Evolutionary conservation across 1,140 invertebrate species (phyloP), one percentile per base, ranked within the genome.

Genomic region (Drosophila prosaltans): DNA sequence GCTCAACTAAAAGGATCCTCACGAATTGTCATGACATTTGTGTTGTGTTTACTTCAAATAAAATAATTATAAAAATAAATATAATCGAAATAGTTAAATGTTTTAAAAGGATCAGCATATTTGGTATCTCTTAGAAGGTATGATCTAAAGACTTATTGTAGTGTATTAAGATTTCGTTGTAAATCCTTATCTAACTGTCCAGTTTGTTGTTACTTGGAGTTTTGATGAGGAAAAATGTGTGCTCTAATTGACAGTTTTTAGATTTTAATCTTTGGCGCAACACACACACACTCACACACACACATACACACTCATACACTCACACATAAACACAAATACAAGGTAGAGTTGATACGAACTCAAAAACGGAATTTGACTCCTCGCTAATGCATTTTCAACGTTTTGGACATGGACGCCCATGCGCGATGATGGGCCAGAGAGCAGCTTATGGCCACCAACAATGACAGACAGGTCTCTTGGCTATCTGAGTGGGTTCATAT

Each of bases 161-260:
- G 54, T 10, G 57, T 59, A 36, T 59, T 21, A 2, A 1, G n/a
- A 10, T n/a, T 32, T 45, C 73, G 43, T 63, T n/a, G 9, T 8
- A 5, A 4, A 3, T 21, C 16, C 16, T 3, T 26, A 0, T 10
- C 4, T 0, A 40, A 45, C 30, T 45, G 57, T 69, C 59, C 60
- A 32, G 45, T 58, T 60, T 69, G 72, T 76, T 83, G 76, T 78
- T 81, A 70, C 71, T 79, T 59, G 62, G 54, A 76, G 57, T 88
- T 88, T 89, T 88, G 83, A 88, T 89, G 84, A 88, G 80, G 84
- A 88, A 89, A 88, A 88, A 88, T 88, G 83, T 86, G 83, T 86
- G 83, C 83, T 89, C 83, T 88, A 88, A 88, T 88, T 88, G 83
- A 88, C 83, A 88, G 83, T 88, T 88, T 88, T 88, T 89, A 89